Evolutionary conservation across 2,113 vertebrate species (phyloP), one percentile per base, ranked within the genome.

Genomic region (Pampusana beccarii): DNA sequence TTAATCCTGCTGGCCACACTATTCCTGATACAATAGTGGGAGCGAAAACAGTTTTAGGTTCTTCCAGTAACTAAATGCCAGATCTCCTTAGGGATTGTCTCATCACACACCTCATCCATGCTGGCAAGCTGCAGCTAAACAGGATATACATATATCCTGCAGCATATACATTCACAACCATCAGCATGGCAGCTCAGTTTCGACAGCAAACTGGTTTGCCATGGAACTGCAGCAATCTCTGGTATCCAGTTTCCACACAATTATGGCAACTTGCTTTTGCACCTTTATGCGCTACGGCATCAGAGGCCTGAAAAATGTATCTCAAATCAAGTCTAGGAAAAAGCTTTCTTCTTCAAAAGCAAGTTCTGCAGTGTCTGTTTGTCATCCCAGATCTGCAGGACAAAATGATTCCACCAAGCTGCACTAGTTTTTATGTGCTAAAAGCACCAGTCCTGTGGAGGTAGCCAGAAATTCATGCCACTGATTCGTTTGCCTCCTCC

Each of bases 81-180:
- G 50, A 61, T 42, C 40, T 80, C 67, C 61, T 93, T 72, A 36
- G 60, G 60, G 40, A 66, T 1, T 65, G 48, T 18, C 50, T 88
- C 80, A 60, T 26, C 1, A 0, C 61, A 79, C 57, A 71, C 57
- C 46, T 86, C 46, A 6, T 71, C 60, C 84, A 23, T 9, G 64
- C 56, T 74, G 80, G 84, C 65, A 80, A 31, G 14, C 33, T 69
- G 71, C 75, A 83, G 66, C 74, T 86, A 53, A 82, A 61, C 53
- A 75, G 48, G 4, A 1, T 13, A 26, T n/a, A n/a, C n/a, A n/a
- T n/a, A 78, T 57, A 92, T 86, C 71, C 91, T 64, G 48, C 62
- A 90, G 86, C 50, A 51, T 2, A 3, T 2, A 23, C 0, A 0
- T n/a, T 82, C 71, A 80, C 33, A 64, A 56, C 26, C 38, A 51